A percentile compares a stretch with the other conserved stretches of the same genome.
phyloP scores from a whole-genome alignment of 2,113 vertebrate species.

The Vireo altiloquus region DNA sequence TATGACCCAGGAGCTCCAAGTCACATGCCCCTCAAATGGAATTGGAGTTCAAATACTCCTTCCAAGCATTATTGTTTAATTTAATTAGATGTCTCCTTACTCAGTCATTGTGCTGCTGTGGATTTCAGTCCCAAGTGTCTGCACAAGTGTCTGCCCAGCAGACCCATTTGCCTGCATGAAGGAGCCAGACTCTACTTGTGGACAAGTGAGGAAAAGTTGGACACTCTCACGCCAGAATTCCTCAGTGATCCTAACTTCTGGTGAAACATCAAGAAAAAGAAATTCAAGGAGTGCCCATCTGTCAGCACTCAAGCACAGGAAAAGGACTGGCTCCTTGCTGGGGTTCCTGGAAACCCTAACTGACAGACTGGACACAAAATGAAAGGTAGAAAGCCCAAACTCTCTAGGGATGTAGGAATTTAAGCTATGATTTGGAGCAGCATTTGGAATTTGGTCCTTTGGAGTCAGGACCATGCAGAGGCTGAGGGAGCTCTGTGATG shows the following conservation, averaged over 20 bases:
- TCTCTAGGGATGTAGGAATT: background rate
- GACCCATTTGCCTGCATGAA: background rate
- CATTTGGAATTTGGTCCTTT: too few species aligned
- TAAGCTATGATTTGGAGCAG: background rate
- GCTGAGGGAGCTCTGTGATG: background rate
- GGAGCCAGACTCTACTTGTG: background rate
- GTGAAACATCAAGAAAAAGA: background rate
- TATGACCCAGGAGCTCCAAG: background rate
- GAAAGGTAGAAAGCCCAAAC: background rate
- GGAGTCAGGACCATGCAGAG: background rate
- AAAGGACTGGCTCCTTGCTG: background rate
- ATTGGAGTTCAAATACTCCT: background rate
- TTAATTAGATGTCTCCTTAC: background rate
- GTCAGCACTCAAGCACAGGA: background rate
- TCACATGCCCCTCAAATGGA: background rate
- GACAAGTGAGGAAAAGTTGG: background rate
- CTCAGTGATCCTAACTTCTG: background rate
- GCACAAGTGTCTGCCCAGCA: background rate
- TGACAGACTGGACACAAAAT: background rate
- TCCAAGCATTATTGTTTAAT: background rate
- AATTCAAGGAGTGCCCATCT: background rate
- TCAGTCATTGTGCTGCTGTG: background rate
- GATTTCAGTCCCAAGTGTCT: background rate
- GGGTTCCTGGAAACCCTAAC: background rate
- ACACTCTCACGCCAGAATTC: background rate